Base-by-base conservation (phyloP, 2,113 vertebrate genomes). In the Dunckerocampus dactyliophorus region DNA sequence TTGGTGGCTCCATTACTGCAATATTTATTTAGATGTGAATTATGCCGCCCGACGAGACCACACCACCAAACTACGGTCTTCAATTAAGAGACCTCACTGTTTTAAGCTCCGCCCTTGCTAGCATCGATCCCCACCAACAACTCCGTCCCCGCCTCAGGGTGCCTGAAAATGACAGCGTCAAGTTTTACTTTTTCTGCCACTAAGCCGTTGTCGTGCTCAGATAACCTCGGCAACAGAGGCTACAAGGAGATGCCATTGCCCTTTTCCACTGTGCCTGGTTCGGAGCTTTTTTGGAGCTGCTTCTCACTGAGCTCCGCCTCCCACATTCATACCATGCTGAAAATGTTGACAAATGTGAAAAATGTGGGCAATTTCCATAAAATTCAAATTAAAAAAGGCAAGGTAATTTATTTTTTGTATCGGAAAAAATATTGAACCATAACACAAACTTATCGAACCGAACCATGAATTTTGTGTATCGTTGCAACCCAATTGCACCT, bases 1-100 rank as follows among this genome's bases (percentile, higher is more conserved):
- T 89, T 21, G 77, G 80, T 79, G 77, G 74, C 70, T 87, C 72
- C 76, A 89, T 90, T 90, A 88, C 85, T 85, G 80, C 59, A 85
- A 85, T 88, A 88, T 88, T 89, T 90, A 88, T 90, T 88, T 87
- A 88, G 72, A 83, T 88, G 81, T 79, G 82, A 89, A 88, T 87
- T 82, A 82, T 82, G 80, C 59, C 56, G 84, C 85, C 80, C 72
- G 59, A 71, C 75, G 59, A 85, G 65, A 70, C 83, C 57, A 77
- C 87, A 86, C 87, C 85, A 73, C 84, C 80, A 77, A 82, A 82
- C 80, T 76, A 76, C 2, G 77, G 80, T 79, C 83, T 84, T 87
- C 81, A 90, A 89, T 90, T 90, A 89, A 43, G 66, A 84, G 84
- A 87, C 82, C 81, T 82, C 80, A 79, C 74, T 67, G 84, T 46